A percentile compares a stretch with the other conserved stretches of the same genome.
Conservation (phyloP, 2,888 invertebrate species). For the Electrophaes corylata region DNA sequence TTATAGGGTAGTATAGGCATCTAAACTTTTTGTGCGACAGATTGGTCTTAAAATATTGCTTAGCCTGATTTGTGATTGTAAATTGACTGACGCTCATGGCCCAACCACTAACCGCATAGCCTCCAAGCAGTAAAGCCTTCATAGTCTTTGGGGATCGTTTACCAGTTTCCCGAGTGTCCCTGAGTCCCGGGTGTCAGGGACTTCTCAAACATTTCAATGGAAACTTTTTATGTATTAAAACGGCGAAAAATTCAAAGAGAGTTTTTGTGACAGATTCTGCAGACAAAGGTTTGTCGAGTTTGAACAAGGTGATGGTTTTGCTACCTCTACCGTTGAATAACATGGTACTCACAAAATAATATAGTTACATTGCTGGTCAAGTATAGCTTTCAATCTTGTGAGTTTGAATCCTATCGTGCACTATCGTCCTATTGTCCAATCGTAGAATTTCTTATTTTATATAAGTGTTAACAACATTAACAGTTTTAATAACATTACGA, state of each 20-base stretch:
- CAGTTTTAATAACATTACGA: constrained; percentile 3
- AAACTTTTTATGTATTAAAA: constrained; percentile 13
- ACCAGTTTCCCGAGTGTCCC: constrained; percentile 12
- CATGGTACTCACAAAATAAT: neutral
- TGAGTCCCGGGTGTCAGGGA: constrained; percentile 3
- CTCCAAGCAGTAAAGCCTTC: constrained; percentile 33
- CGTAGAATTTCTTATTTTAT: no score
- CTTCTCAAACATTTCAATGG: constrained; percentile 8
- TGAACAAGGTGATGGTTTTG: neutral
- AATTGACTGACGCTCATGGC: constrained; percentile 1
- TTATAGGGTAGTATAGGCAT: no score
- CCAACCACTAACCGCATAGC: constrained; percentile 25
- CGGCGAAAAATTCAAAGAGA: neutral
- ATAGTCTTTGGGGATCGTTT: constrained; percentile 34
- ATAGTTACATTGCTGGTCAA: no score
- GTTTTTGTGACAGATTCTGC: neutral
- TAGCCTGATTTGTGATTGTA: neutral
- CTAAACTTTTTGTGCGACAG: no score
- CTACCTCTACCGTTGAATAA: neutral
- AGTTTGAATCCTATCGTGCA: neutral
- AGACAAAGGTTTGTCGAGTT: constrained; percentile 1
- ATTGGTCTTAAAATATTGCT: no score
- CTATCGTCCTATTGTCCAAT: no score
- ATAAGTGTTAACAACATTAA: no score
- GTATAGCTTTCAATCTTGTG: no score